Evolutionary conservation across 2,888 invertebrate genomes (phyloP), one percentile per base, ranked within the genome.

Genomic region (Himalopsyche anomala): DNA sequence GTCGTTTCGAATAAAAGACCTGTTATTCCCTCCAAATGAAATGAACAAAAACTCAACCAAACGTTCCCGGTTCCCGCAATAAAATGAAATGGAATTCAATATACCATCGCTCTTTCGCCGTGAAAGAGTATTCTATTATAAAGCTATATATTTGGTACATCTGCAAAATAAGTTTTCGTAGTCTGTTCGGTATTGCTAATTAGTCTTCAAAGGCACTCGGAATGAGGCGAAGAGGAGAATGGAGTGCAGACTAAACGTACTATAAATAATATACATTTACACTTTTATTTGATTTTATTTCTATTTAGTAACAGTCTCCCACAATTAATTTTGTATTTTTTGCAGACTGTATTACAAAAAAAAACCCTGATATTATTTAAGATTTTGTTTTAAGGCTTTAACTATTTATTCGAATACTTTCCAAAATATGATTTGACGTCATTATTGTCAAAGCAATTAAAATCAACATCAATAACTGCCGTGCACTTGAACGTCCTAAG

Each of bases 171-270:
- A 62, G 62, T 62, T 62, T 62, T n/a, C 62, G 62, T 62, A 62
- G 62, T 62, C 62, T 62, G 62, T 62, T 82, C 84, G 69, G 85
- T 87, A 86, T 87, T 87, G 86, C 88, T 88, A 88, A 88, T 88
- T 88, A 88, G 88, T 80, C 84, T 80, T 88, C 87, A 86, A 87
- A 88, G 87, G 85, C 86, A 85, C 81, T 81, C 84, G 87, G 80
- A 87, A 81, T 80, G 80, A 82, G 81, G 84, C 51, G 55, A 79
- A 51, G 2, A 15, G 51, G 85, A 84, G 83, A 82, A 17, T 83
- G 51, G 40, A 42, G 74, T 83, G 85, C 74, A 82, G 80, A 56
- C 80, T 56, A 84, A 84, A 38, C 80, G 36, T 19, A 80, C 40
- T 80, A 80, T 40, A 80, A n/a, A 17, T 40, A n/a, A 17, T 9